Evolutionary conservation across 2,113 vertebrate species (phyloP).

Genomic region (Salvator merianae): DNA sequence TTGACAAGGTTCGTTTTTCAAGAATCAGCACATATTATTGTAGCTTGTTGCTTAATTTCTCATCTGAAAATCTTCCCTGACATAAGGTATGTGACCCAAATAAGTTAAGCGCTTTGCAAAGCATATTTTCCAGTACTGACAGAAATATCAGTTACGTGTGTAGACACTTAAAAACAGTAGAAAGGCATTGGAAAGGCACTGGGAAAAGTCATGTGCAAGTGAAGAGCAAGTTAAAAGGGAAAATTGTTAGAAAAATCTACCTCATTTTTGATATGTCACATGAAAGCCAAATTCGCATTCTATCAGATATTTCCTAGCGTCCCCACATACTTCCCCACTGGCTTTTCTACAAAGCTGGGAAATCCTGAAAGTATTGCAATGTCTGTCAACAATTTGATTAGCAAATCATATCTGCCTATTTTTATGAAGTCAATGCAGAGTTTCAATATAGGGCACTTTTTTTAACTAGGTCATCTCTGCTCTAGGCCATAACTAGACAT

Average conservation of each 20-base stretch:
- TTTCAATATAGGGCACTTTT: not conserved
- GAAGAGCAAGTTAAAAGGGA: constrained; percentile 24
- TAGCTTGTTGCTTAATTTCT: constrained; percentile 54
- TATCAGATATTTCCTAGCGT: constrained; percentile 12
- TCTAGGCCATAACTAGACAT: not conserved
- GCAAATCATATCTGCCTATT: constrained; percentile 40
- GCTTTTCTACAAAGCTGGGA: constrained; percentile 41
- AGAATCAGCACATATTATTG: constrained; percentile 26
- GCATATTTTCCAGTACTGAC: constrained; percentile 59
- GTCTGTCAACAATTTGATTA: constrained; percentile 57
- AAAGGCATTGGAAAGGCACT: constrained; percentile 25
- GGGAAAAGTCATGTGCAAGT: constrained; percentile 39
- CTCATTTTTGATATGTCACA: constrained; percentile 12
- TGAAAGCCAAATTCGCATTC: constrained; percentile 3
- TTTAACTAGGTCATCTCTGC: constrained; percentile 43
- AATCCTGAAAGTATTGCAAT: fast-evolving
- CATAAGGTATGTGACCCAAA: constrained; percentile 56
- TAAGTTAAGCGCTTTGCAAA: constrained; percentile 65
- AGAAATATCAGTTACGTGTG: constrained; percentile 61
- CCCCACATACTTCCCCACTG: constrained; percentile 9
- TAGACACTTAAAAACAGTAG: constrained; percentile 57
- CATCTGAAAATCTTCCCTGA: constrained; percentile 48
- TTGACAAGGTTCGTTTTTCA: constrained; percentile 26
- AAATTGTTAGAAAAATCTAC: constrained; percentile 44
- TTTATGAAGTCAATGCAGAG: not conserved